These are phyloP conservation scores for Crematogaster levior DNA, from an alignment of 2,888 invertebrate genomes.

Conservation along the genomic window DNA sequence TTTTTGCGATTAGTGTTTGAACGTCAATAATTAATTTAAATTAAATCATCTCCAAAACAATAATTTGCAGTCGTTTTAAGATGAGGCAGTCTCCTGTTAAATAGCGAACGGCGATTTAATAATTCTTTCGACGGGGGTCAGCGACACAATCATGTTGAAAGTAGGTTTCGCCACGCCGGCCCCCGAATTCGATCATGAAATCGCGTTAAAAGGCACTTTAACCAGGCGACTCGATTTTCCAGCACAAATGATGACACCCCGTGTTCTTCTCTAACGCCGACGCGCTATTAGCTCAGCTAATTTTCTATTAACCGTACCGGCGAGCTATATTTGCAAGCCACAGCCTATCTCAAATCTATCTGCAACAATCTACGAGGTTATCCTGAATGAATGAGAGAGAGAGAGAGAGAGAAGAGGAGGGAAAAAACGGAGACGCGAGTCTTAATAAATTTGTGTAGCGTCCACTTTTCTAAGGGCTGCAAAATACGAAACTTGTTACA, in stretches of 20 bases:
- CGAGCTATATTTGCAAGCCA: constrained; percentile 79
- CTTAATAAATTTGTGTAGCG: constrained; percentile 38
- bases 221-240: constrained; percentile 78
- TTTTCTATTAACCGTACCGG: constrained; percentile 80
- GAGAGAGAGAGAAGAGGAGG: background rate
- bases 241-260: constrained; percentile 78
- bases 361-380: constrained; percentile 71
- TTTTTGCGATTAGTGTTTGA: constrained; percentile 1
- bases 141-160: constrained; percentile 75
- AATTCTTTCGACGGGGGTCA: constrained; percentile 47
- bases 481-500: constrained; percentile 22
- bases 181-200: constrained; percentile 76
- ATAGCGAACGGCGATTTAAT: constrained; percentile 43
- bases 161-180: constrained; percentile 65
- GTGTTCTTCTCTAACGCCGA: constrained; percentile 75
- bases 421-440: constrained; percentile 14
- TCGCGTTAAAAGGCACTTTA: constrained; percentile 81
- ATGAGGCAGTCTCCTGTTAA: constrained; percentile 17
- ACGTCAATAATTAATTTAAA: constrained; percentile 12
- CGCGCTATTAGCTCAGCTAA: constrained; percentile 80
- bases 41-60: background rate
- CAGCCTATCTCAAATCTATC: constrained; percentile 69
- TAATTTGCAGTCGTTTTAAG: constrained; percentile 24
- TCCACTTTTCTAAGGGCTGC: constrained; percentile 21
- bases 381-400: constrained; percentile 10